A percentile compares a stretch with the other conserved stretches of the same genome.
Evolutionary conservation across 2,113 vertebrate species (phyloP).

Genomic region (Nesogale talazaci): DNA sequence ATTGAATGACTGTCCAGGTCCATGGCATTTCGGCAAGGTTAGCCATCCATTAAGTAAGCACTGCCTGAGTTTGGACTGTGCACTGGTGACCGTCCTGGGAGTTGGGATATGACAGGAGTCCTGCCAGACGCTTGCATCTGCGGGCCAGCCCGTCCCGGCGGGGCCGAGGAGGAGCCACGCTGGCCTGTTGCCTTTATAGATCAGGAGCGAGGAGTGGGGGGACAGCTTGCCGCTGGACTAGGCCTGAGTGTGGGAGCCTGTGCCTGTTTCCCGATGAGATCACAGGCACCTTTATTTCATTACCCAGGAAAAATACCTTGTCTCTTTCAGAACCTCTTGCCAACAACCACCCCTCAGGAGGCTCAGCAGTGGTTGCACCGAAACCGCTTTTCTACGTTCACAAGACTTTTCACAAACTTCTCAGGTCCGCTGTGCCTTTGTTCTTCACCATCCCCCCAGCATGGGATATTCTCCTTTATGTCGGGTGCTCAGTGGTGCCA

Average conservation of each 20-base stretch:
- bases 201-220: neutral
- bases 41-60: constrained; percentile 16
- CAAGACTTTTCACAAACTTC: constrained; percentile 97
- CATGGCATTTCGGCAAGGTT: neutral
- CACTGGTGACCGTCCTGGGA: neutral
- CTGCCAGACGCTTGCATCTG: neutral
- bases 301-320: constrained; percentile 22
- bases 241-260: neutral
- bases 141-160: neutral
- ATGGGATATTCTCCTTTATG: constrained; percentile 4
- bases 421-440: constrained; percentile 89
- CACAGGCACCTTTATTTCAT: neutral
- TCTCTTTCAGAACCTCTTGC: constrained; percentile 93
- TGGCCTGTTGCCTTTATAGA: neutral
- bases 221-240: constrained; percentile 16
- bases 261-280: constrained; percentile 1
- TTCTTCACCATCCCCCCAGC: neutral
- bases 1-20: too few species aligned
- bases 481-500: neutral
- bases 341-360: constrained; percentile 95
- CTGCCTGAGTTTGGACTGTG: constrained; percentile 30
- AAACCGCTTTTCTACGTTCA: constrained; percentile 97
- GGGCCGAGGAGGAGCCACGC: neutral
- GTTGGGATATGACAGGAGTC: neutral
- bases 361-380: constrained; percentile 97